Base-by-base conservation (phyloP, 1,140 invertebrate species). In the Aphaenogaster floridana region DNA sequence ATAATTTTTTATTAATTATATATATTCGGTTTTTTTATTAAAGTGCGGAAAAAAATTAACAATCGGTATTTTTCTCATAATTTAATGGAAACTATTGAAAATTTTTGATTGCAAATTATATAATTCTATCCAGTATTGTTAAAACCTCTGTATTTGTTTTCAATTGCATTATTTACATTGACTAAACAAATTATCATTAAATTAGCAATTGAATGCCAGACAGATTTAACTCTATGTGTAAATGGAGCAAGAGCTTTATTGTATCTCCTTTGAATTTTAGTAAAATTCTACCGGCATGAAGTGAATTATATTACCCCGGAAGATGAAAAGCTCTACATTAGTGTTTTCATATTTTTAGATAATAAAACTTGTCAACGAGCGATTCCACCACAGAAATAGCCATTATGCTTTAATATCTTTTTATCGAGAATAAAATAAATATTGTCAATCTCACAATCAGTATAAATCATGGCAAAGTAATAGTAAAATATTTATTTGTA, bases 91-190 rank as follows among this genome's bases (percentile, higher is more conserved):
- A 79, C 15, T 39, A 9, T n/a, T 9, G 3, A 78, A 45, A 1
- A 11, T 74, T 8, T 71, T n/a, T 15, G 42, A 78, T 78, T 79
- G 5, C 13, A 45, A 78, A 57, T 57, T 78, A 17, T 63, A 6
- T 78, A 39, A 61, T 61, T 61, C 45, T 77, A 1, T 59, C 5
- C n/a, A 59, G 21, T 42, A 63, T 63, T 77, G 39, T 77, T 78
- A 34, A 17, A 68, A 79, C 42, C 68, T 68, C 6, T 28, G 4
- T 50, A 52, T 34, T 28, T 21, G 59, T 42, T 76, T 17, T 34
- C 8, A 3, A 77, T 79, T 6, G 45, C 28, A 2, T 66, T 66
- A 66, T 61, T 77, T 21, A 21, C 39, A 39, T 21, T 77, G 13
- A 15, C 50, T 59, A 61, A 45, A 77, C 15, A 77, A 50, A 66